These are phyloP conservation scores for Himalopsyche anomala DNA, from an alignment of 2,888 invertebrate species.

Conservation along the genomic window DNA sequence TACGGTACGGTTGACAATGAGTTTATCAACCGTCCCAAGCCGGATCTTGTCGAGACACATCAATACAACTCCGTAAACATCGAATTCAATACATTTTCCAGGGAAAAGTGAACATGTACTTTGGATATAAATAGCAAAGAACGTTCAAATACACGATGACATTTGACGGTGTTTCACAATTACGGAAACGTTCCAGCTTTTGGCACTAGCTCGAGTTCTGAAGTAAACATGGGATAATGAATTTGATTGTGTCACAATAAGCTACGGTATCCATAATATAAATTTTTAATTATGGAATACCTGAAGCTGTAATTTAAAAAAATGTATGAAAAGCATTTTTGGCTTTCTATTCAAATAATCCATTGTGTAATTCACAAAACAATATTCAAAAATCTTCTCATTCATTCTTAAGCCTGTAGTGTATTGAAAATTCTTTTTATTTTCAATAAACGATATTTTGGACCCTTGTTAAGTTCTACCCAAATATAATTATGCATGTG, in stretches of 20 bases:
- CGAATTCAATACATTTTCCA: constrained; percentile 17
- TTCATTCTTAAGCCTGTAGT: not conserved
- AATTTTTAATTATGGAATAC: no score
- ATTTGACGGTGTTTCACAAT: constrained; percentile 14
- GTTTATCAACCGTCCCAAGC: not conserved
- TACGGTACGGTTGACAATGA: not conserved
- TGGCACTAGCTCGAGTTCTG: not conserved
- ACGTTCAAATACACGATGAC: not conserved
- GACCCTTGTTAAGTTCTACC: not conserved
- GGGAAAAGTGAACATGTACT: not conserved
- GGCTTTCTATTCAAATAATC: no score
- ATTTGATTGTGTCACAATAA: no score
- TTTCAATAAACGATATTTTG: constrained; percentile 6
- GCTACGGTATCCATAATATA: no score
- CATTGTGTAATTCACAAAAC: not conserved
- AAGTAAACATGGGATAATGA: not conserved
- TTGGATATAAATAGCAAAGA: not conserved
- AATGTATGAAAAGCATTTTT: no score
- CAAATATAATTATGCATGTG: not conserved
- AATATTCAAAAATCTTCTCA: not conserved
- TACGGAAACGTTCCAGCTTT: not conserved
- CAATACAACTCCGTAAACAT: not conserved
- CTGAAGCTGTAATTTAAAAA: no score
- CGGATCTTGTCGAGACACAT: not conserved
- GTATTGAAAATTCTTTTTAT: not conserved